A percentile compares a stretch with the other conserved stretches of the same genome.
These are phyloP conservation scores for Sylvicola cinctus DNA, from an alignment of 2,888 invertebrate genomes.

Conservation along the genomic window DNA sequence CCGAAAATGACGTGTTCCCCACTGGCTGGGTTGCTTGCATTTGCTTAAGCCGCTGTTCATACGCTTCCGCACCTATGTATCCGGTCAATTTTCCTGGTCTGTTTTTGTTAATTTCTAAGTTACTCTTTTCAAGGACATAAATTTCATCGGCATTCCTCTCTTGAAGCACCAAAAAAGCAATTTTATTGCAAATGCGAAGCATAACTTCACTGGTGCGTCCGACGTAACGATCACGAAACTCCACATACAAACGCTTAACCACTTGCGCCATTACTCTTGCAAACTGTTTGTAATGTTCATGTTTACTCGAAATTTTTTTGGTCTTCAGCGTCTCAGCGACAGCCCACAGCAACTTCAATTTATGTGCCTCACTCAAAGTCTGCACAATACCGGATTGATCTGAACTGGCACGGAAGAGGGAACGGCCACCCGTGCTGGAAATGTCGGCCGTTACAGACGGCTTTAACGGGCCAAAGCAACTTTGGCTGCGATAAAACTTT, in stretches of 20 bases:
- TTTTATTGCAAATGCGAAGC: constrained; percentile 19
- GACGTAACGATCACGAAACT: constrained; percentile 25
- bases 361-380: not conserved
- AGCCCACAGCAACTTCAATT: constrained; percentile 56
- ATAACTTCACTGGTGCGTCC: constrained; percentile 53
- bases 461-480: no score
- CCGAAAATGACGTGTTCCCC: constrained; percentile 7
- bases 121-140: constrained; percentile 12
- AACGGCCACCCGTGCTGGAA: not conserved
- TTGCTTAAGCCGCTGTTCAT: constrained; percentile 14
- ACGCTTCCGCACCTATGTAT: constrained; percentile 15
- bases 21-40: constrained; percentile 5
- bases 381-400: not conserved
- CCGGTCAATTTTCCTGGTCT: constrained; percentile 3
- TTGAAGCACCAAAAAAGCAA: no score
- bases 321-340: constrained; percentile 53
- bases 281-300: constrained; percentile 48
- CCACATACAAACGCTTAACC: constrained; percentile 40
- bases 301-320: constrained; percentile 42
- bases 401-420: not conserved
- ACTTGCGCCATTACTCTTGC: constrained; percentile 45
- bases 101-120: not conserved
- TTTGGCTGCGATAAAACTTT: not conserved
- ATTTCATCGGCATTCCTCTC: no score
- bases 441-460: no score